These are phyloP conservation scores for Pitta sordida DNA, from an alignment of 2,113 vertebrate species.

Conservation along the genomic window DNA sequence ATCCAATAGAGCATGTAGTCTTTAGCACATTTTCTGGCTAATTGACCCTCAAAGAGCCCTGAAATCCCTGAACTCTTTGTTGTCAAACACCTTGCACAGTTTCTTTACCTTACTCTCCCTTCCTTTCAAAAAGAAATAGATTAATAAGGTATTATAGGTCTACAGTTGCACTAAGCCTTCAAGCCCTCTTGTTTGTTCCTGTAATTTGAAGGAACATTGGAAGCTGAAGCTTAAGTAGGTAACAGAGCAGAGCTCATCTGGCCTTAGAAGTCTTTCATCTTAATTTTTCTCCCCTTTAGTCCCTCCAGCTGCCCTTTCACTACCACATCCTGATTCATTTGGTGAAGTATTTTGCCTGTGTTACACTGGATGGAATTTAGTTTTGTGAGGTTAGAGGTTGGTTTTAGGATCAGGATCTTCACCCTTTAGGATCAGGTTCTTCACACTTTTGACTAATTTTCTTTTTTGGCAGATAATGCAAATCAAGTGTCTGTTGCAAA, in stretches of 20 bases:
- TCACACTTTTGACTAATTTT: neutral
- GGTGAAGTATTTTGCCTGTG: neutral
- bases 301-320: slow-evolving; percentile 8
- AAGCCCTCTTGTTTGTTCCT: slow-evolving; percentile 31
- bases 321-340: neutral
- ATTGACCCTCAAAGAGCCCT: slow-evolving; percentile 83
- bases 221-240: slow-evolving; percentile 62
- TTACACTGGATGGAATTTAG: neutral
- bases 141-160: slow-evolving; percentile 57
- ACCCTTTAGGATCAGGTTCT: neutral
- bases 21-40: slow-evolving; percentile 86
- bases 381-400: neutral
- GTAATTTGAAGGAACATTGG: slow-evolving; percentile 56
- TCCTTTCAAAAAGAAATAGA: slow-evolving; percentile 56
- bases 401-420: neutral
- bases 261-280: slow-evolving; percentile 34
- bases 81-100: slow-evolving; percentile 77
- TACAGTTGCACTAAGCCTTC: slow-evolving; percentile 46
- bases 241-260: slow-evolving; percentile 45
- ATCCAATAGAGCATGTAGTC: slow-evolving; percentile 77
- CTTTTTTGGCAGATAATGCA: neutral
- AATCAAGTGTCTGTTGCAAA: neutral
- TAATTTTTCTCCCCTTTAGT: neutral
- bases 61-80: slow-evolving; percentile 67
- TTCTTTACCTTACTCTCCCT: slow-evolving; percentile 47